Percentiles rank a stretch among this genome's conserved stretches.
Evolutionary conservation across 1,140 invertebrate species (phyloP).

Genomic region (Macrobrachium nipponense): DNA sequence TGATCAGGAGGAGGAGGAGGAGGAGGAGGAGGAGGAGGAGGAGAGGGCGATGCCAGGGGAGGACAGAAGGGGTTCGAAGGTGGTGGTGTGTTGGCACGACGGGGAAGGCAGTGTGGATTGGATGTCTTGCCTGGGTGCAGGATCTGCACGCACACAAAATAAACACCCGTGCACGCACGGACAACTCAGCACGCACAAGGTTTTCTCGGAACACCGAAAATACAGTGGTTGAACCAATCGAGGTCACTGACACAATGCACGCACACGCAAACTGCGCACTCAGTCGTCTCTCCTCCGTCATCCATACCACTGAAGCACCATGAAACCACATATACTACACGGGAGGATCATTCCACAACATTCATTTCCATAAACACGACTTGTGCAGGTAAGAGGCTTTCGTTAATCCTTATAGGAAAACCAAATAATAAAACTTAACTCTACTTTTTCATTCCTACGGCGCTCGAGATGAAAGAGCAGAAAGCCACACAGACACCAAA

Average conservation of each 20-base stretch:
- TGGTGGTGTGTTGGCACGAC: neutral
- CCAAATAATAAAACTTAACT: too few species aligned
- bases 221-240: neutral
- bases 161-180: slow-evolving; percentile 24
- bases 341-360: too few species aligned
- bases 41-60: slow-evolving; percentile 5
- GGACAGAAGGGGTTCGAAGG: neutral
- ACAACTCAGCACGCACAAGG: neutral
- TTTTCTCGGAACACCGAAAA: neutral
- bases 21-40: slow-evolving; percentile 5
- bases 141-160: slow-evolving; percentile 7
- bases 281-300: too few species aligned
- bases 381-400: too few species aligned
- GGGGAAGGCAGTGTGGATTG: neutral
- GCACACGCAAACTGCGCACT: too few species aligned
- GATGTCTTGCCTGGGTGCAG: slow-evolving; percentile 10
- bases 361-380: too few species aligned
- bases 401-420: too few species aligned
- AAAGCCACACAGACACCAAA: too few species aligned
- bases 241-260: slow-evolving; percentile 16
- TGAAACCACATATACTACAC: too few species aligned
- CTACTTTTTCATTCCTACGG: too few species aligned
- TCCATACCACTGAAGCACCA: too few species aligned
- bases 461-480: too few species aligned
- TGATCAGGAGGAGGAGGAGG: neutral